phyloP scores from a whole-genome alignment of 1,140 invertebrate genomes.

The Caenorhabditis tropicalis region DNA sequence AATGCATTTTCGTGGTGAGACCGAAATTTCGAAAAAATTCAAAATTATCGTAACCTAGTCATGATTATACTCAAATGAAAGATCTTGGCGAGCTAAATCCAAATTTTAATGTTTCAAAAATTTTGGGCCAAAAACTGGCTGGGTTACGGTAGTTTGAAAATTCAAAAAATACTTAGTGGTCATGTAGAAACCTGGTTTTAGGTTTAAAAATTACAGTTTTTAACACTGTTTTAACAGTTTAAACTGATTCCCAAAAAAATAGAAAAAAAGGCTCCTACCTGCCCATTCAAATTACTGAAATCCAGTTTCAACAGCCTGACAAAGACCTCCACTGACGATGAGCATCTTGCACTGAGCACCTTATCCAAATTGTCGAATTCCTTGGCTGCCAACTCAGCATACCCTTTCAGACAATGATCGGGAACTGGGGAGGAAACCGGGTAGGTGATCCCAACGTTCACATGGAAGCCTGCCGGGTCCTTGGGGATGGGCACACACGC shows the following conservation, averaged over 20 bases:
- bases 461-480: slow-evolving; percentile 91
- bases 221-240: too few relatives aligned
- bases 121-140: too few relatives aligned
- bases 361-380: slow-evolving; percentile 83
- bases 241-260: background rate
- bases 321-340: slow-evolving; percentile 85
- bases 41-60: too few relatives aligned
- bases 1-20: too few relatives aligned
- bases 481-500: slow-evolving; percentile 65
- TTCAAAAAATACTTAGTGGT: background rate
- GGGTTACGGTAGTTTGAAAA: slow-evolving; percentile 72
- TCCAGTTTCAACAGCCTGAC: slow-evolving; percentile 82
- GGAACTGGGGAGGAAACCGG: slow-evolving; percentile 75
- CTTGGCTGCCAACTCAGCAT: slow-evolving; percentile 81
- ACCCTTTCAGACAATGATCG: slow-evolving; percentile 75
- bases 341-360: slow-evolving; percentile 87
- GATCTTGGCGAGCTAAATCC: too few relatives aligned
- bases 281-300: slow-evolving; percentile 74
- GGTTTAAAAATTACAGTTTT: too few relatives aligned
- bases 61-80: too few relatives aligned
- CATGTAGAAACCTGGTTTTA: too few relatives aligned
- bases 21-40: too few relatives aligned
- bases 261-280: background rate
- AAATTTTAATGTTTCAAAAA: too few relatives aligned
- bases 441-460: slow-evolving; percentile 86